phyloP scores from a whole-genome alignment of 1,140 invertebrate species.

The Pararge aegeria region DNA sequence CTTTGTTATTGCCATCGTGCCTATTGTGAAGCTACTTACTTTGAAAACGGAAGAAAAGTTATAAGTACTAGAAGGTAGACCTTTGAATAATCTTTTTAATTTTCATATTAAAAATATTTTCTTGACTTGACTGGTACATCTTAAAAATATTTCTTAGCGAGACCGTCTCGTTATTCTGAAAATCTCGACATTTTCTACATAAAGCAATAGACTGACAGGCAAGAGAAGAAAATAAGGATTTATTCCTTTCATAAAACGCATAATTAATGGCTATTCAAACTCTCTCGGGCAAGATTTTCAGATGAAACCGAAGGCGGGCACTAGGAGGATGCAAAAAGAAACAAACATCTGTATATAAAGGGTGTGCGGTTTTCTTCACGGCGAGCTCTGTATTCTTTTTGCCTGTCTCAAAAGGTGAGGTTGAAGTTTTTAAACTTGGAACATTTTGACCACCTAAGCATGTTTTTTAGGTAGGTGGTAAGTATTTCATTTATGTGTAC shows the following conservation, averaged over 20 bases:
- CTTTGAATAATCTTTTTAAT: not conserved
- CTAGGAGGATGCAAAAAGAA: conserved; percentile 27
- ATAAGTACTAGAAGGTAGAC: not conserved
- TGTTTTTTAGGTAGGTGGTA: too few species aligned
- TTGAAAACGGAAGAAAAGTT: not conserved
- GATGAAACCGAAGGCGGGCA: conserved; percentile 34
- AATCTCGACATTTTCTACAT: conserved; percentile 28
- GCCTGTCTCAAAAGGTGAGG: conserved; percentile 4
- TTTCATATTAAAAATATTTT: not conserved
- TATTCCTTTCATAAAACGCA: conserved; percentile 40
- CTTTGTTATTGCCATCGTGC: too few species aligned
- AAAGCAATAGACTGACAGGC: conserved; percentile 35
- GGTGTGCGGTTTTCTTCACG: conserved; percentile 14
- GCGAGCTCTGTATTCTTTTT: conserved; percentile 15
- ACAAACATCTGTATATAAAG: conserved; percentile 18
- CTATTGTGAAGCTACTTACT: not conserved
- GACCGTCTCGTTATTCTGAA: conserved; percentile 25
- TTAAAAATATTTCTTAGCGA: conserved; percentile 17
- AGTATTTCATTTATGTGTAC: too few species aligned
- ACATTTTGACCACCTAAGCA: not conserved
- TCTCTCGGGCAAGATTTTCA: conserved; percentile 35
- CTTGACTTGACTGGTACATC: conserved; percentile 11
- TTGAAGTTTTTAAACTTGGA: conserved; percentile 5
- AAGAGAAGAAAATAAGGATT: conserved; percentile 36
- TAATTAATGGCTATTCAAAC: conserved; percentile 41